A percentile compares a stretch with the other conserved stretches of the same genome.
Conservation (phyloP, 2,888 invertebrate genomes). For the Campoplex capitator region DNA sequence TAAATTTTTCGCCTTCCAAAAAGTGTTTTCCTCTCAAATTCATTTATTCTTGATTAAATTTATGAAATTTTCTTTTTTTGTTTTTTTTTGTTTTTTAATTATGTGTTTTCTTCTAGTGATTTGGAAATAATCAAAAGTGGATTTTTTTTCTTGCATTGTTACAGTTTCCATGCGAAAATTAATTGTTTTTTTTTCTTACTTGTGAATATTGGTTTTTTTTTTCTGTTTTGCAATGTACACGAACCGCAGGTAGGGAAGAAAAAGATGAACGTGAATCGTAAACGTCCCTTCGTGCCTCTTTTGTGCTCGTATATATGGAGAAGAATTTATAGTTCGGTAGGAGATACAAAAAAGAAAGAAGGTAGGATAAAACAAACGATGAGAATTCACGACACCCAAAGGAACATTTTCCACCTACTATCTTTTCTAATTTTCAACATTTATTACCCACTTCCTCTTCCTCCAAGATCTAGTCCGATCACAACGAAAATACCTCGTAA, state of each 20-base stretch:
- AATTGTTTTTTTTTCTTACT: too few relatives aligned
- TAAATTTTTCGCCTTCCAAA: too few relatives aligned
- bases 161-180: too few relatives aligned
- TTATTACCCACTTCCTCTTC: not conserved
- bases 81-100: too few relatives aligned
- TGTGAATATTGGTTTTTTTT: too few relatives aligned
- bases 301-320: not conserved
- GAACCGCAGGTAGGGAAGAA: not conserved
- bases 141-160: too few relatives aligned
- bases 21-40: too few relatives aligned
- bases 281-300: not conserved
- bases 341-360: not conserved
- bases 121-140: too few relatives aligned
- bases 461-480: not conserved
- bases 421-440: not conserved
- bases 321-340: slow-evolving; percentile 1
- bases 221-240: not conserved
- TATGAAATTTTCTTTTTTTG: too few relatives aligned
- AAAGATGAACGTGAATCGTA: not conserved
- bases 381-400: slow-evolving; percentile 15
- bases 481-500: too few relatives aligned
- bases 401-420: not conserved
- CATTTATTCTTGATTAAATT: too few relatives aligned
- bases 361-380: not conserved
- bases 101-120: too few relatives aligned